These are phyloP conservation scores for Xestia ashworthii DNA, from an alignment of 2,888 invertebrate species.

Conservation along the genomic window DNA sequence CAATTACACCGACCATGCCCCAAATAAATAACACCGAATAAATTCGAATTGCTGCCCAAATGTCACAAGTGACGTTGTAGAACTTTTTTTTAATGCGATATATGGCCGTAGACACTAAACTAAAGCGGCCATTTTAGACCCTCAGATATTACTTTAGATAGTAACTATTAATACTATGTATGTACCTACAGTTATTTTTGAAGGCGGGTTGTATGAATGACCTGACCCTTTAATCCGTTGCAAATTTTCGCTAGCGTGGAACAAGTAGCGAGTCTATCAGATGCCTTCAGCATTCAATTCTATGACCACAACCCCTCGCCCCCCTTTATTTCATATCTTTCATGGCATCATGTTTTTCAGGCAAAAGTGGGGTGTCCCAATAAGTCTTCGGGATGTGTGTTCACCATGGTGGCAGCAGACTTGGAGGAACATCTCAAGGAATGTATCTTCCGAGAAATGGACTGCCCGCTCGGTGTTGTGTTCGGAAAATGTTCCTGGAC, in stretches of 20 bases:
- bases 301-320: neutral
- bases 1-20: too few relatives aligned
- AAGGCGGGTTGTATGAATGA: neutral
- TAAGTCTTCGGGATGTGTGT: slow-evolving; percentile 80
- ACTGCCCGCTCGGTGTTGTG: slow-evolving; percentile 82
- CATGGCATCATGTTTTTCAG: slow-evolving; percentile 59
- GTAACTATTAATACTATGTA: neutral
- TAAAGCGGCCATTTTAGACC: too few relatives aligned
- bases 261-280: neutral
- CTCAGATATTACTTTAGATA: neutral
- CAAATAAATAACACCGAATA: too few relatives aligned
- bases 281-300: neutral
- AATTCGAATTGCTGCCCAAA: too few relatives aligned
- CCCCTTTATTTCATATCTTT: slow-evolving; percentile 2
- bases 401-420: slow-evolving; percentile 73
- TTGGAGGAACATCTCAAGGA: slow-evolving; percentile 83
- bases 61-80: too few relatives aligned
- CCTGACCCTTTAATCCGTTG: neutral
- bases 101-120: too few relatives aligned
- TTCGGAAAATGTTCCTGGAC: slow-evolving; percentile 86
- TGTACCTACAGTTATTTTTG: neutral
- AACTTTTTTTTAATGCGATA: too few relatives aligned
- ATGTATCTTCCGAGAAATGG: slow-evolving; percentile 84
- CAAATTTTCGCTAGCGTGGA: neutral
- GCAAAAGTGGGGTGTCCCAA: slow-evolving; percentile 83